Evolutionary conservation across 2,113 vertebrate species (phyloP).

Genomic region (Porphyrio hochstetteri): DNA sequence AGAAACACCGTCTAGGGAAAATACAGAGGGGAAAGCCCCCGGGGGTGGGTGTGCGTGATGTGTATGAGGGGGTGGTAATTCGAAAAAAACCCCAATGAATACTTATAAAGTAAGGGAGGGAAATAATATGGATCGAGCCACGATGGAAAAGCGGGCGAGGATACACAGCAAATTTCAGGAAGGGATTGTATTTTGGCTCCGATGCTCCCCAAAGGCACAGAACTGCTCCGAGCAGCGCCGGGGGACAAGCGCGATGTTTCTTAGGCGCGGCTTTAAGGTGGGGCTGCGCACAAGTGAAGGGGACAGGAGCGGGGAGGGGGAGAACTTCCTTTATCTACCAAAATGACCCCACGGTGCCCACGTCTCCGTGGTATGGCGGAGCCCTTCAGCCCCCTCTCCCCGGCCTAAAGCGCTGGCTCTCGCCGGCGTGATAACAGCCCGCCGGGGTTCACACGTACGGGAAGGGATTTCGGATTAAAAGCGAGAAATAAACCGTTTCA

Average conservation of each 20-base stretch:
- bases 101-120: neutral
- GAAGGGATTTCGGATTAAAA: neutral
- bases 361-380: neutral
- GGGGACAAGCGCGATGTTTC: neutral
- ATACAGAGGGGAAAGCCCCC: neutral
- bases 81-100: neutral
- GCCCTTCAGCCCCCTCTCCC: neutral
- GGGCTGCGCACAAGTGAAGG: neutral
- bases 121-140: neutral
- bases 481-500: neutral
- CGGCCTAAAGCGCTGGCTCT: neutral
- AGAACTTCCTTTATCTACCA: neutral
- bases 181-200: neutral
- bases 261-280: rapidly evolving
- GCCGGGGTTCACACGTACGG: neutral
- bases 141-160: neutral
- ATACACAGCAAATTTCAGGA: neutral
- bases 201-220: neutral
- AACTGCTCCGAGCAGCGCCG: neutral
- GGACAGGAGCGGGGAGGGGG: too few relatives aligned
- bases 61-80: neutral
- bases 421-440: neutral
- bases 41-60: too few relatives aligned
- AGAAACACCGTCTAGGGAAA: neutral
- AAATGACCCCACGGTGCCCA: neutral